Evolutionary conservation across 1,140 invertebrate genomes (phyloP), one percentile per base, ranked within the genome.

Genomic region (Zaprionus vittiger): DNA sequence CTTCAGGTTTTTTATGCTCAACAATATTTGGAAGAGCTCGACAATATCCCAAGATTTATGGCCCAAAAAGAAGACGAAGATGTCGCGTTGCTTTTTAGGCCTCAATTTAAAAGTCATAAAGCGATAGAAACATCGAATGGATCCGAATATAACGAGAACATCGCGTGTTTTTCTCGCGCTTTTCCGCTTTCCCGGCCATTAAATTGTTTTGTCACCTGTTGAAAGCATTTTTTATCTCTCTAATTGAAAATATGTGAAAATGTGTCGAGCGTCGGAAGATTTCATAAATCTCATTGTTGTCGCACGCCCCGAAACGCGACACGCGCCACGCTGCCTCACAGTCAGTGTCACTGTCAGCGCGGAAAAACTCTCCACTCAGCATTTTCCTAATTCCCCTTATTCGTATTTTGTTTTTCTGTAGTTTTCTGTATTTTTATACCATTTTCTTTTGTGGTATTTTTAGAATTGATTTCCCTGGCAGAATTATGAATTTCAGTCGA

Each of bases 131-230:
- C 28, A 17, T 73, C 47, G 17, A 17, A n/a, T 69, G 37, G 47
- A 54, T 37, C 60, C 31, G 28, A n/a, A 22, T 31, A 17, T 44
- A 81, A 26, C 65, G 26, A 24, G 38, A 26, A 28, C 59, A 67
- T 80, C 73, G 68, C 79, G 81, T 37, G 72, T 72, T 76, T 70
- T 69, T 73, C 12, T 24, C 44, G 34, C 20, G 22, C 22, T 24
- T 54, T 24, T 17, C 38, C 38, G 38, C 38, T 14, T 54, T 31
- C 1, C 5, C 31, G 52, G 41, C 60, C 79, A 47, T 78, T 56
- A 85, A 90, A 80, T 80, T 90, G 85, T 84, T 89, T 84, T 84
- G 78, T 87, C 84, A 87, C 85, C 84, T 87, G 84, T 90, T 87
- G 72, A 74, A 76, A 79, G 83, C 85, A 90, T 90, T 84, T 89